Base-by-base conservation (phyloP, 2,113 vertebrate species). In the Lasiurus borealis region DNA sequence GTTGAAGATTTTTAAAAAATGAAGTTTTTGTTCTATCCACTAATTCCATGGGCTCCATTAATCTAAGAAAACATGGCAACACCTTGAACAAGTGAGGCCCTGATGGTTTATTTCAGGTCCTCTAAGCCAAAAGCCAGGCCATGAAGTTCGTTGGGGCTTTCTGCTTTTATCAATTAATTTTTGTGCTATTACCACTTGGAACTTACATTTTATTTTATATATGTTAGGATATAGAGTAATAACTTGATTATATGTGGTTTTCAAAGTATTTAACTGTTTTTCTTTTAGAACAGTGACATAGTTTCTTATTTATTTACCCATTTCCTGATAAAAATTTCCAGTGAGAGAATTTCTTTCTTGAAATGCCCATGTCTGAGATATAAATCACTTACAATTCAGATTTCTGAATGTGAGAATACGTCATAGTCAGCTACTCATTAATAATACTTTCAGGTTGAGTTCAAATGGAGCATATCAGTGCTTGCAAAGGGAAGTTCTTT, bases 311-410 rank as follows among this genome's bases (percentile, higher is more conserved):
- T 93, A 44, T 89, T 95, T 77, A 31, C 54, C 88, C 85, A 94
- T 83, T 36, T 57, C 54, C 93, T 50, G 57, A 95, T 68, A 93
- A 92, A 81, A 90, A 6, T 27, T 97, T 29, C 44, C 87, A 76
- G 6, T 16, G 88, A 73, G 27, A 69, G 77, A 64, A 85, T 34
- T 19, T 84, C 66, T 75, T 52, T 87, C 25, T 82, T 75, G 31
- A 92, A 89, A 94, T 50, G 44, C 8, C 34, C 15, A 8, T 40
- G 1, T 77, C 72, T 80, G 23, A 10, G 23, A 6, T 36, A 82
- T 1, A 69, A 59, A 82, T 78, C 9, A 31, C 57, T 94, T 78
- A 88, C 0, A 1, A 54, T 94, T 92, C 3, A 85, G 16, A 6
- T 90, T 96, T 95, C 64, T 92, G 34, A 88, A 29, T 0, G 0